Conservation (phyloP, 2,113 vertebrate species). For the Notechis scutatus region DNA sequence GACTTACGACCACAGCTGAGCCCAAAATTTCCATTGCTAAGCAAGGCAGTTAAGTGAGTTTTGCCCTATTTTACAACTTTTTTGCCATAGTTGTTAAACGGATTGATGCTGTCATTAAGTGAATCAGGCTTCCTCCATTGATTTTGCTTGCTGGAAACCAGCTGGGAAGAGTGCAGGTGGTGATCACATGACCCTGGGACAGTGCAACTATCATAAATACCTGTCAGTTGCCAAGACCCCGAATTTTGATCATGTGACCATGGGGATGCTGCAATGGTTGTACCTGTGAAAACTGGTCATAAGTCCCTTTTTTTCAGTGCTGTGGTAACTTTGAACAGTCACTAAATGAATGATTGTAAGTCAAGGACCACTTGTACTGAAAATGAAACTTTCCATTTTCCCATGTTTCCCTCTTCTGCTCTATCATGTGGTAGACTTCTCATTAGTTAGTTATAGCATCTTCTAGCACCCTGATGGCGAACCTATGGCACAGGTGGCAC, state of each 20-base stretch:
- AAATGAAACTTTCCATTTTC: background rate
- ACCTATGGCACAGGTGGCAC: too few species aligned
- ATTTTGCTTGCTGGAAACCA: background rate
- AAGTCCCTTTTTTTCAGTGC: background rate
- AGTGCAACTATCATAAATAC: background rate
- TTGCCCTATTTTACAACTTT: too few species aligned
- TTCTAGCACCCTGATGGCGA: background rate
- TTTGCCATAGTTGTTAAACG: too few species aligned
- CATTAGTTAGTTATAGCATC: background rate
- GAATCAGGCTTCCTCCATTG: background rate
- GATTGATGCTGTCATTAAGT: too few species aligned
- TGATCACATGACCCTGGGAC: background rate
- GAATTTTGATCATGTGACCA: background rate
- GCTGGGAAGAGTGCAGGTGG: background rate
- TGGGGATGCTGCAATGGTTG: too few species aligned
- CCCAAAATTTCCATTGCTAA: too few species aligned
- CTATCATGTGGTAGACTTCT: background rate
- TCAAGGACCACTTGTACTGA: background rate
- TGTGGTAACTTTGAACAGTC: background rate
- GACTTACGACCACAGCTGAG: too few species aligned
- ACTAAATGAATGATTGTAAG: background rate
- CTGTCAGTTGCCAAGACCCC: background rate
- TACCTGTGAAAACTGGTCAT: too few species aligned
- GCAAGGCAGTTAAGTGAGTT: too few species aligned
- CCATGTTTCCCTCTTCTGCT: background rate